Evolutionary conservation across 2,113 vertebrate genomes (phyloP).

Genomic region (Hypanus sabinus): DNA sequence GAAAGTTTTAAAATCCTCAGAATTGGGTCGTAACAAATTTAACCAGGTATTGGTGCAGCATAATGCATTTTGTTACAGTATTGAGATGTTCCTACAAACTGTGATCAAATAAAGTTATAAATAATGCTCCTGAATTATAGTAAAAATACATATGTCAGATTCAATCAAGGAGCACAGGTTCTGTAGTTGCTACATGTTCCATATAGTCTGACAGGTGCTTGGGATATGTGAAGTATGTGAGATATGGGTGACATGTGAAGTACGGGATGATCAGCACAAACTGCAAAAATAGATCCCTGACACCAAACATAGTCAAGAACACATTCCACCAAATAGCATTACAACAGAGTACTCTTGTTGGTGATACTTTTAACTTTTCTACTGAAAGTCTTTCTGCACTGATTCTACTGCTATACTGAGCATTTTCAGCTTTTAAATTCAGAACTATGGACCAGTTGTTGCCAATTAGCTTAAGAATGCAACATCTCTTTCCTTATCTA

Average conservation of each 20-base stretch:
- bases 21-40: neutral
- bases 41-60: neutral
- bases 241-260: neutral
- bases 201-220: neutral
- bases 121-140: neutral
- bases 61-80: neutral
- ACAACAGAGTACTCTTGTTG: neutral
- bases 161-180: neutral
- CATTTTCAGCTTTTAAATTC: neutral
- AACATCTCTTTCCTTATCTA: neutral
- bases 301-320: neutral
- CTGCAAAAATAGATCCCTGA: neutral
- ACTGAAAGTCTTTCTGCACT: neutral
- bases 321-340: neutral
- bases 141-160: neutral
- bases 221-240: too few species aligned
- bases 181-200: neutral
- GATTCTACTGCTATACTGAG: neutral
- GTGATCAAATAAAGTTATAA: neutral
- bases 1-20: neutral
- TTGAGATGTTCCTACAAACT: neutral
- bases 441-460: neutral
- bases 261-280: neutral
- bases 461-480: neutral
- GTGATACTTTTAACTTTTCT: neutral